Base-by-base conservation (phyloP, 2,888 invertebrate species). In the Pasiphila rectangulata region DNA sequence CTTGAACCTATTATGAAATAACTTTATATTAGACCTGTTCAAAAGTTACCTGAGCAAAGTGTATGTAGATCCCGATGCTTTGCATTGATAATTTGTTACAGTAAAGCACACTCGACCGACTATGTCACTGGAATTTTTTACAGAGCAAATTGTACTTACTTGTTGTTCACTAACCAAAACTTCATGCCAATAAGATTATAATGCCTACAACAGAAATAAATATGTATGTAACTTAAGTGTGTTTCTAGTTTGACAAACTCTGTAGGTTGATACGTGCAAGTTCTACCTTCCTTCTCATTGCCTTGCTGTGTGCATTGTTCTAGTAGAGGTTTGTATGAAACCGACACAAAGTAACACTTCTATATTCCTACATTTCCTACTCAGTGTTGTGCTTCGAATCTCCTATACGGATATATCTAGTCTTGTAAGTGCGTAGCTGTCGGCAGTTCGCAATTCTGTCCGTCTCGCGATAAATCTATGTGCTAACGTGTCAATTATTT, bases 401-500 rank as follows among this genome's bases (percentile, higher is more conserved):
- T 41, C 67, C 70, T 65, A 62, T 59, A 45, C 36, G 35, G 16
- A 6, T 38, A 39, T 41, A 45, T 23, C 12, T 49, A 34, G 27
- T 37, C 24, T 21, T 55, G 10, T 64, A 63, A 64, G 64, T 64
- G 57, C 61, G 54, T 41, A 46, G 15, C n/a, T n/a, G n/a, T 42
- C 43, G 45, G 41, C 41, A 49, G 50, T 50, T 49, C 38, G 34
- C 46, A 50, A 60, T 47, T 64, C 59, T 67, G 64, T 78, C 76
- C 76, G 74, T 80, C 75, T 75, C 58, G 63, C 67, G 64, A 66
- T 50, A 66, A 6, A 61, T 64, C 39, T 61, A 69, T 64, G 72
- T 77, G 80, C 78, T 83, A 74, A 69, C 53, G 66, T 72, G 84
- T 84, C 84, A 84, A 84, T 84, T 84, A 83, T 58, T 40, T 59